Evolutionary conservation across 2,888 invertebrate genomes (phyloP).

Genomic region (Leptinotarsa rubiginosa): DNA sequence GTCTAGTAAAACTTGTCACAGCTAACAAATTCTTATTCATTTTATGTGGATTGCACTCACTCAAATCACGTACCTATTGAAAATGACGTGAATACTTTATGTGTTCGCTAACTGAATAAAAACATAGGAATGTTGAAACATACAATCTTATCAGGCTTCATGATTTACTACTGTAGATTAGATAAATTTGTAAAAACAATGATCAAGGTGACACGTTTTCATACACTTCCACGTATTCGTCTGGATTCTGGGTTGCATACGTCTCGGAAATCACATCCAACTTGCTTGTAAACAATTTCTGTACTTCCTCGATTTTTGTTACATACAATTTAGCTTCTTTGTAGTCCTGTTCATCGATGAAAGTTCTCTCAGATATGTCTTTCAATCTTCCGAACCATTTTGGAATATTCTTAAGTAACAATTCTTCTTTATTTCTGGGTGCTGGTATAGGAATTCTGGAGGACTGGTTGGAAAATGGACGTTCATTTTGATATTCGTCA

Average conservation of each 20-base stretch:
- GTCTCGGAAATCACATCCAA: neutral
- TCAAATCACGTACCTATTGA: neutral
- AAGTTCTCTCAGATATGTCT: neutral
- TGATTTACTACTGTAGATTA: neutral
- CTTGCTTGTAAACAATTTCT: neutral
- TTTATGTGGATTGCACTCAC: neutral
- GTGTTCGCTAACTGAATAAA: neutral
- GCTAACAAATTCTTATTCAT: neutral
- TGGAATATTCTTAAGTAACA: neutral
- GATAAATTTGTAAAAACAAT: neutral
- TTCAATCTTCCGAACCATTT: neutral
- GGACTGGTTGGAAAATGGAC: neutral
- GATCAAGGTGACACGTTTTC: constrained; percentile 7
- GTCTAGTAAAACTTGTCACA: neutral
- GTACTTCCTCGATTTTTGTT: neutral
- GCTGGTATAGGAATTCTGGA: neutral
- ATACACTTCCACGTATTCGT: neutral
- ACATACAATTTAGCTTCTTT: neutral
- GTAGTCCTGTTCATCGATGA: neutral
- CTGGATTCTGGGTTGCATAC: constrained; percentile 4
- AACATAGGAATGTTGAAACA: constrained; percentile 21
- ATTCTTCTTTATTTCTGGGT: neutral
- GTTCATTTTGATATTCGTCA: neutral
- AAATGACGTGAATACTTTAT: neutral
- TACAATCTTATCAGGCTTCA: constrained; percentile 3